Evolutionary conservation across 2,113 vertebrate species (phyloP).

Genomic region (Ibidorhyncha struthersii): DNA sequence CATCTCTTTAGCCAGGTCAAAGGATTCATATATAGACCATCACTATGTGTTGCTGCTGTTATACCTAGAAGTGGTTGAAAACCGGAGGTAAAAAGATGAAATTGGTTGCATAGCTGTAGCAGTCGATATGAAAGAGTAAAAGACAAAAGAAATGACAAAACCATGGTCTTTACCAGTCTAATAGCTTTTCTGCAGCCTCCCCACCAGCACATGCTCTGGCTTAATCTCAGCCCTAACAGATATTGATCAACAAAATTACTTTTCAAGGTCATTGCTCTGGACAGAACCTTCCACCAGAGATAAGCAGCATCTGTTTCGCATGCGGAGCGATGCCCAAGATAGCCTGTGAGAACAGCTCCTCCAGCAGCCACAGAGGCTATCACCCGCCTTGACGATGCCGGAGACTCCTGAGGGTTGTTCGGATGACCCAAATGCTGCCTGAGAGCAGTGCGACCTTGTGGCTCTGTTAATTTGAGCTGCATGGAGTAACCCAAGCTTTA

Average conservation of each 20-base stretch:
- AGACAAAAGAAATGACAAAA: not conserved
- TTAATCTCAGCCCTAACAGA: slow-evolving; percentile 44
- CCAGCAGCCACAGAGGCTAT: accelerated
- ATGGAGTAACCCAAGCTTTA: not conserved
- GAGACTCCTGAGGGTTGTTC: accelerated
- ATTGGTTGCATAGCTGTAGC: not conserved
- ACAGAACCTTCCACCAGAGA: not conserved
- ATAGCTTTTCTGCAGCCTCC: not conserved
- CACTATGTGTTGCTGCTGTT: not conserved
- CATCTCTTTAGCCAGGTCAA: not conserved
- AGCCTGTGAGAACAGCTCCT: not conserved
- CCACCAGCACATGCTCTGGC: not conserved
- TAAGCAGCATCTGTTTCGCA: not conserved
- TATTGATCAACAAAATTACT: slow-evolving; percentile 71
- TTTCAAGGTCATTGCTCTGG: slow-evolving; percentile 51
- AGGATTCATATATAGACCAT: not conserved
- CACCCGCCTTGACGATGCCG: not conserved
- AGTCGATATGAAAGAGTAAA: not conserved
- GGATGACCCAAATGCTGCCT: not conserved
- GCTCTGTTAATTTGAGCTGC: not conserved
- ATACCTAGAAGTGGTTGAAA: not conserved
- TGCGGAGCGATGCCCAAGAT: accelerated
- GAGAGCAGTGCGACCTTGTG: not conserved
- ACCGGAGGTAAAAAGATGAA: not conserved
- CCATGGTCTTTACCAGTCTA: not conserved